Percentiles rank a stretch among this genome's conserved stretches.
phyloP scores from a whole-genome alignment of 2,888 invertebrate species.

The Drosophila prolongata region DNA sequence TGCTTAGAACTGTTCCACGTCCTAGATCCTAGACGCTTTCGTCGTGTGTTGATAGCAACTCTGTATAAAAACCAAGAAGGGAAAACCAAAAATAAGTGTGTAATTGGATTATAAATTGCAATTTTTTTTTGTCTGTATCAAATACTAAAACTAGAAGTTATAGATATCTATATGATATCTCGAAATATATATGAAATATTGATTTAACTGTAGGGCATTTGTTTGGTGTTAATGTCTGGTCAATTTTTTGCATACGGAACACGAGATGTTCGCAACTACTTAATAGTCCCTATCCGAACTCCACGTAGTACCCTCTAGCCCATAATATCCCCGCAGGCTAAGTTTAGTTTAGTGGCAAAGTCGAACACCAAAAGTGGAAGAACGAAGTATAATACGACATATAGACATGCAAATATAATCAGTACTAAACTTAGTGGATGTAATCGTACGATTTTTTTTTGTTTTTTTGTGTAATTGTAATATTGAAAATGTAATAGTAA shows the following conservation, averaged over 20 bases:
- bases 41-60: constrained; percentile 53
- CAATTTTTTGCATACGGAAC: constrained; percentile 56
- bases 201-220: constrained; percentile 56
- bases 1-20: constrained; percentile 58
- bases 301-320: neutral
- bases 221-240: constrained; percentile 69
- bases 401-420: constrained; percentile 60
- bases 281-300: neutral
- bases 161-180: constrained; percentile 12
- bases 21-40: constrained; percentile 67
- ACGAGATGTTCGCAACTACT: neutral
- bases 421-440: constrained; percentile 43
- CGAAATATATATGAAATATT: constrained; percentile 23
- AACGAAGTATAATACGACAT: constrained; percentile 2
- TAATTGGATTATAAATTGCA: constrained; percentile 47
- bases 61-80: constrained; percentile 30
- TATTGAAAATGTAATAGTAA: constrained; percentile 15
- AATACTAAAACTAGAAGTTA: constrained; percentile 67
- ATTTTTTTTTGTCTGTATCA: constrained; percentile 63
- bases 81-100: constrained; percentile 41
- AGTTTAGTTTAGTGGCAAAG: constrained; percentile 54
- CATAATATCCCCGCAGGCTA: constrained; percentile 25
- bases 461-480: constrained; percentile 24
- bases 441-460: constrained; percentile 49
- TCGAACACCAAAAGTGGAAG: constrained; percentile 61